Conservation (phyloP, 2,888 invertebrate genomes). For the Choreutis nemorana region DNA sequence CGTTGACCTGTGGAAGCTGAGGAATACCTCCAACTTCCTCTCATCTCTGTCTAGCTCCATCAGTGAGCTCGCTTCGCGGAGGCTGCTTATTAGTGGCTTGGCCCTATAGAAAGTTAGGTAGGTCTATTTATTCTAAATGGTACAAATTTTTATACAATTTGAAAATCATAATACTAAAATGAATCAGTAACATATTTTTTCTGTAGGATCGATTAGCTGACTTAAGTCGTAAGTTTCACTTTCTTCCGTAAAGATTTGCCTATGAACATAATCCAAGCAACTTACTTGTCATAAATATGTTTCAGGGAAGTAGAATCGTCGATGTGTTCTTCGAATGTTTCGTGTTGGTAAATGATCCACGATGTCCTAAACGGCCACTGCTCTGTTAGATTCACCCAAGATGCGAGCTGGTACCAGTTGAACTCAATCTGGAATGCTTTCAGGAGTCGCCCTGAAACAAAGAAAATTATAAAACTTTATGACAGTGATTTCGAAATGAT, state of each 20-base stretch:
- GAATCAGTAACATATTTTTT: too few species aligned
- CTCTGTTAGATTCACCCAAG: conserved; percentile 98
- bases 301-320: conserved; percentile 89
- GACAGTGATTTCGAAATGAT: too few species aligned
- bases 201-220: too few species aligned
- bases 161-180: too few species aligned
- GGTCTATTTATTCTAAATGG: too few species aligned
- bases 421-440: conserved; percentile 99
- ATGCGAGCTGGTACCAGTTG: conserved; percentile 97
- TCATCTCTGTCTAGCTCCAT: conserved; percentile 94
- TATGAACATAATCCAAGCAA: conserved; percentile 13
- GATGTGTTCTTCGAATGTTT: conserved; percentile 85
- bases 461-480: too few species aligned
- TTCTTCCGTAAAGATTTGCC: too few species aligned
- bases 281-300: conserved; percentile 92
- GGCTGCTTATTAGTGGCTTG: conserved; percentile 79
- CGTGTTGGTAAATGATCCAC: conserved; percentile 96
- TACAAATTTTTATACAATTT: too few species aligned
- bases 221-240: too few species aligned
- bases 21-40: conserved; percentile 91
- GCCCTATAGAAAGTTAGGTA: conserved; percentile 60
- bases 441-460: conserved; percentile 81
- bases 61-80: conserved; percentile 88
- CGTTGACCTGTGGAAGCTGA: conserved; percentile 87
- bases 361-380: conserved; percentile 99